Conservation (phyloP, 1,140 invertebrate genomes). For the Brachionus angularis region DNA sequence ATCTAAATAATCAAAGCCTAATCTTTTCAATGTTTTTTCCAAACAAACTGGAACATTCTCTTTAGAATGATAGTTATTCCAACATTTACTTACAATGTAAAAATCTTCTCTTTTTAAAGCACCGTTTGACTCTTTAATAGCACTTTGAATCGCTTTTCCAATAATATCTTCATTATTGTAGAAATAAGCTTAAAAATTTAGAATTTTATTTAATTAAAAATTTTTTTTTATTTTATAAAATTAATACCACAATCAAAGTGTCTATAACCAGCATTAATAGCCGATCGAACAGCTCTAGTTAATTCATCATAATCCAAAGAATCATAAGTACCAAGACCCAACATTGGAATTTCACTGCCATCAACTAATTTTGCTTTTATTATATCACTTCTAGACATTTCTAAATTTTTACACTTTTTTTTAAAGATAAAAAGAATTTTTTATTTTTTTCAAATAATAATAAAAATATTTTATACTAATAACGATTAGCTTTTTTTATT, state of each 20-base stretch:
- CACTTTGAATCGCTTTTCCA: slow-evolving; percentile 16
- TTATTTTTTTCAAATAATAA: background rate
- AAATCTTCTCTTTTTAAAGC: slow-evolving; percentile 30
- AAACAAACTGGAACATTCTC: slow-evolving; percentile 46
- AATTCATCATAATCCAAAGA: slow-evolving; percentile 1
- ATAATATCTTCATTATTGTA: slow-evolving; percentile 36
- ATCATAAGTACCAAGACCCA: slow-evolving; percentile 29
- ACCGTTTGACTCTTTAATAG: slow-evolving; percentile 20
- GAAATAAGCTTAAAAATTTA: slow-evolving; percentile 9
- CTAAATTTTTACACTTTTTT: background rate
- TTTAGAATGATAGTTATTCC: slow-evolving; percentile 15
- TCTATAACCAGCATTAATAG: slow-evolving; percentile 11
- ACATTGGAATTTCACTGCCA: background rate
- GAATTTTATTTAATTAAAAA: background rate
- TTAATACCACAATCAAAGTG: slow-evolving; percentile 29
- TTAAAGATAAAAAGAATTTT: background rate
- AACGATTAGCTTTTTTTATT: no score
- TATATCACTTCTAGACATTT: slow-evolving; percentile 16
- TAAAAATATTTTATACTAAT: background rate
- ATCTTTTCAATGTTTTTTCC: slow-evolving; percentile 50
- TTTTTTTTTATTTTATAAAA: background rate
- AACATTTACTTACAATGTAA: slow-evolving; percentile 35
- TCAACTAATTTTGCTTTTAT: background rate
- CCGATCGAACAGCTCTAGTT: slow-evolving; percentile 1
- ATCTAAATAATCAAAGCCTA: slow-evolving; percentile 54